A percentile compares a stretch with the other conserved stretches of the same genome.
Conservation (phyloP, 2,113 vertebrate genomes). For the Clarias macrocephalus region DNA sequence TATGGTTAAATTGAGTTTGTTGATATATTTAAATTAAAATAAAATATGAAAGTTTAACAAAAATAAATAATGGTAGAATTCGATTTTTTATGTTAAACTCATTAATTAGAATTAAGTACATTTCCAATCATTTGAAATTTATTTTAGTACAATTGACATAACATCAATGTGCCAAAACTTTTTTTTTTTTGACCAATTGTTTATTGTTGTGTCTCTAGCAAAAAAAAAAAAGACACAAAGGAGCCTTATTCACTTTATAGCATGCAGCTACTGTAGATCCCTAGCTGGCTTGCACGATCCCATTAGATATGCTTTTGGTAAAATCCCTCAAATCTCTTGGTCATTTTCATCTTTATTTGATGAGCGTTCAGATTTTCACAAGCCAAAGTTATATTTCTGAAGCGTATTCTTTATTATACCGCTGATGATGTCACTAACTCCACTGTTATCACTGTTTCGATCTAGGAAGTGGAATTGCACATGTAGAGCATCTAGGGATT, state of each 20-base stretch:
- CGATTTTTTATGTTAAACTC: no score
- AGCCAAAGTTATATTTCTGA: background rate
- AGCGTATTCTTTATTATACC: background rate
- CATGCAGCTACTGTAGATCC: background rate
- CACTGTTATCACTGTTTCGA: background rate
- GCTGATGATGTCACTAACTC: background rate
- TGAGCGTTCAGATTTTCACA: background rate
- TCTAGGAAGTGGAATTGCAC: background rate
- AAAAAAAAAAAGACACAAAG: no score
- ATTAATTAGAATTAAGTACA: no score
- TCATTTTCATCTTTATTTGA: background rate
- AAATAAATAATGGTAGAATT: no score
- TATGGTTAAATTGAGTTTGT: background rate
- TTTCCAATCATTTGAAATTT: no score
- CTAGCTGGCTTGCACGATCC: background rate
- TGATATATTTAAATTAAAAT: no score
- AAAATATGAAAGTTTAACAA: no score
- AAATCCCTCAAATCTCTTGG: no score
- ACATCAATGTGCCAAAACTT: no score
- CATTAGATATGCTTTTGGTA: background rate
- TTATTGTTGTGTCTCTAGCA: background rate
- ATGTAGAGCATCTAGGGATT: no score
- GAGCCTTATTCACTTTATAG: background rate
- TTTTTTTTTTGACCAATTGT: background rate
- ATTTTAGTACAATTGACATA: no score